Evolutionary conservation across 1,140 invertebrate genomes (phyloP).

Genomic region (Calosoma granatense): DNA sequence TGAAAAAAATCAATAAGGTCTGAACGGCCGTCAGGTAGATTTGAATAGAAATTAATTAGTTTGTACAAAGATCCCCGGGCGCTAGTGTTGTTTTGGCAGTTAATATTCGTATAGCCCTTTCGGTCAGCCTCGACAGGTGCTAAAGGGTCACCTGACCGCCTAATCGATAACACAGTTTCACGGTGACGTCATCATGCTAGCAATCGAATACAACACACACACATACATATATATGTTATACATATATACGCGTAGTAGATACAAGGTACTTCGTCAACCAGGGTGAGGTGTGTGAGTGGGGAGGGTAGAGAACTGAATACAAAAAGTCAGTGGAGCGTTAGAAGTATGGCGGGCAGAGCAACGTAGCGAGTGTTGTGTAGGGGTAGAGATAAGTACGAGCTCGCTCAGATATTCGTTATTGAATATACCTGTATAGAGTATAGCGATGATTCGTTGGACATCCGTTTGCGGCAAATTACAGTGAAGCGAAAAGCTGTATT

Average conservation of each 20-base stretch:
- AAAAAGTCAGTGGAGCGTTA: too few relatives aligned
- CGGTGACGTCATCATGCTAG: neutral
- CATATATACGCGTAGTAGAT: too few relatives aligned
- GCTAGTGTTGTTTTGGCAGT: neutral
- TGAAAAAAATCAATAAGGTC: neutral
- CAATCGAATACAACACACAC: neutral
- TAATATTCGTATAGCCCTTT: too few relatives aligned
- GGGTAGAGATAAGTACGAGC: too few relatives aligned
- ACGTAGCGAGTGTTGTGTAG: too few relatives aligned
- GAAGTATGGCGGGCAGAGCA: too few relatives aligned
- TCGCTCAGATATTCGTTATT: neutral
- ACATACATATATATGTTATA: too few relatives aligned
- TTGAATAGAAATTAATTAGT: too few relatives aligned
- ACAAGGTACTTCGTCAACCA: too few relatives aligned
- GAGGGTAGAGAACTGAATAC: too few relatives aligned
- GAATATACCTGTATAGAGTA: too few relatives aligned
- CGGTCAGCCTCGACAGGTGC: neutral
- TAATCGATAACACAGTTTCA: slow-evolving; percentile 1
- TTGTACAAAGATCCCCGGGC: neutral
- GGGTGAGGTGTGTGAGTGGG: too few relatives aligned
- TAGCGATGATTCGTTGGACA: neutral
- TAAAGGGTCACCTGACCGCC: neutral
- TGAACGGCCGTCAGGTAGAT: neutral
- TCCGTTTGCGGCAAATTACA: slow-evolving; percentile 1
- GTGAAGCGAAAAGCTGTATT: slow-evolving; percentile 2